Base-by-base conservation (phyloP, 2,113 vertebrate genomes). In the Planiliza haematocheilus region DNA sequence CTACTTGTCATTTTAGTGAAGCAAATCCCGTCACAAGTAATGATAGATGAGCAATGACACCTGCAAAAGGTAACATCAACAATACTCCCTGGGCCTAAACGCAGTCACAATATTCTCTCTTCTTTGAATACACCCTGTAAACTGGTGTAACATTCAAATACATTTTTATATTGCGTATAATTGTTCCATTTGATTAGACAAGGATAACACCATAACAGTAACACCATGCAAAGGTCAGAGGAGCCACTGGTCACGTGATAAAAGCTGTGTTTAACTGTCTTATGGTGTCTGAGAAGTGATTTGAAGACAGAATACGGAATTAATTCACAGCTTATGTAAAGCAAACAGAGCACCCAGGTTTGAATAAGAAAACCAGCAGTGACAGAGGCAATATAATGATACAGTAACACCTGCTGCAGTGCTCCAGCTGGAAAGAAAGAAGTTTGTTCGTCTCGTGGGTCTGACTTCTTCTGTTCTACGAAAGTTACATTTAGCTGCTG, bases 1-100 rank as follows among this genome's bases (percentile, higher is more conserved):
- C 70, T 70, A 69, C 91, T 82, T 93, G 89, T 88, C 83, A 87
- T 94, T 94, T 92, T 77, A 89, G 91, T 88, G 60, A 71, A 85
- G 86, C 52, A 58, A 91, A 89, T 88, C 88, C 77, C 34, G 82
- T 89, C 71, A 84, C 37, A 70, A 62, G 61, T 66, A 57, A 81
- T 75, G 59, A 68, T 60, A 46, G 41, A 18, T 65, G 56, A 64
- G 68, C 79, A 86, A 81, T 70, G 66, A 52, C 55, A 70, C 24
- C 45, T 50, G 12, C 14, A 62, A 18, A 37, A 8, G 10, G 42
- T 36, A 34, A 59, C 24, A 60, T 16, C 30, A 14, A 30, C 8
- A 59, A 5, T 18, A 10, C 21, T 30, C 37, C 1, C 14, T 34
- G 7, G 1, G 9, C 39, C 21, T 63, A 14, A 24, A 41, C 57